phyloP scores from a whole-genome alignment of 2,797 vertebrate genomes.

The Characodon lateralis region DNA sequence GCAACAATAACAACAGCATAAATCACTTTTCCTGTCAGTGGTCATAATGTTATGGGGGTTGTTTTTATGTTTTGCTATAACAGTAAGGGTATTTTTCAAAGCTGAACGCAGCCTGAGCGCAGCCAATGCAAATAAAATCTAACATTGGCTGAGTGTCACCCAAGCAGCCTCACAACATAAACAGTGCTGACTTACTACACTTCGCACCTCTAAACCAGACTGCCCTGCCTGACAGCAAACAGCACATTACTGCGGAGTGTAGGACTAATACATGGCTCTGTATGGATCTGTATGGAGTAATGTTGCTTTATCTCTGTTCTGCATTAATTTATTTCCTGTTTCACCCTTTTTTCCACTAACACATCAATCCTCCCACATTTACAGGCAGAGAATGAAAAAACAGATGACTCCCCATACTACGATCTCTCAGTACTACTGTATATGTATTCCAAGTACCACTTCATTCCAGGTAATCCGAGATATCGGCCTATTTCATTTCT shows the following conservation, averaged over 20 bases:
- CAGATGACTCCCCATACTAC: slow-evolving; percentile 8
- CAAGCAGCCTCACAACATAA: background rate
- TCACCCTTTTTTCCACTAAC: slow-evolving; percentile 10
- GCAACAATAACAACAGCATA: background rate
- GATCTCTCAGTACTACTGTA: slow-evolving; percentile 42
- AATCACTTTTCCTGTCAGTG: background rate
- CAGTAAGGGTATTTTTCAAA: background rate
- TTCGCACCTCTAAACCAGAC: slow-evolving; percentile 12
- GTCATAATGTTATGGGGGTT: background rate
- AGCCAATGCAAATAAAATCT: slow-evolving; percentile 17
- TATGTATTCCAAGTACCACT: slow-evolving; percentile 29
- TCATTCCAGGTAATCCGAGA: slow-evolving; percentile 40
- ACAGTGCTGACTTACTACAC: slow-evolving; percentile 10
- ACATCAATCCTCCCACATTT: slow-evolving; percentile 14
- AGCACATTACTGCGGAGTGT: background rate
- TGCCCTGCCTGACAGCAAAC: background rate
- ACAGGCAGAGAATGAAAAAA: slow-evolving; percentile 5
- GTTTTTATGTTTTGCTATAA: background rate
- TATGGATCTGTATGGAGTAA: slow-evolving; percentile 2
- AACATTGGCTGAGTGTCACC: background rate
- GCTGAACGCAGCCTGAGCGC: background rate
- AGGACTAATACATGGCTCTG: background rate
- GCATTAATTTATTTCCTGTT: slow-evolving; percentile 17
- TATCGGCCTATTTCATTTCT: slow-evolving; percentile 32
- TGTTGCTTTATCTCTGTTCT: slow-evolving; percentile 5